Conservation (phyloP, 2,888 invertebrate genomes). For the Hesperia comma region DNA sequence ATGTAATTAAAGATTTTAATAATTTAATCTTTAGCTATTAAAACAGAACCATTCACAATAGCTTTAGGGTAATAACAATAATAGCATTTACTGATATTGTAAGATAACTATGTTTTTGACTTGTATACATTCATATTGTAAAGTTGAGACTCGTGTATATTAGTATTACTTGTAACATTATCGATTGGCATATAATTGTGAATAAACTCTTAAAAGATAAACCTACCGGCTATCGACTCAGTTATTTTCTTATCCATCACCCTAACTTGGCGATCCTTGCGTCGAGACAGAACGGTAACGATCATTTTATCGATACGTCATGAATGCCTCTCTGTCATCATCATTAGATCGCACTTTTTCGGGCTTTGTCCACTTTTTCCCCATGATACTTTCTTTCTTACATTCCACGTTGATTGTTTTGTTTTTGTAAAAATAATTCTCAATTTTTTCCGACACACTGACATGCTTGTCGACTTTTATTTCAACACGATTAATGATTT, state of each 20-base stretch:
- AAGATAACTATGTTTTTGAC: constrained; percentile 83
- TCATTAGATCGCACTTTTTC: constrained; percentile 79
- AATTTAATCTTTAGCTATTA: constrained; percentile 63
- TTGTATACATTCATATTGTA: constrained; percentile 82
- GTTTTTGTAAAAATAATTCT: constrained; percentile 51
- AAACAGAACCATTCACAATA: constrained; percentile 78
- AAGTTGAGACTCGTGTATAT: constrained; percentile 75
- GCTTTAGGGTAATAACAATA: constrained; percentile 81
- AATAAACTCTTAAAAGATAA: constrained; percentile 78
- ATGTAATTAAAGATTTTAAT: constrained; percentile 59
- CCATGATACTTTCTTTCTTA: constrained; percentile 61
- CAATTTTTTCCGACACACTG: constrained; percentile 55
- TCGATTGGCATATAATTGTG: constrained; percentile 80
- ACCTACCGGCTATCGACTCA: constrained; percentile 69
- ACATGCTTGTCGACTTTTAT: constrained; percentile 72
- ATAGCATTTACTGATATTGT: constrained; percentile 77
- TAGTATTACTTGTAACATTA: constrained; percentile 78
- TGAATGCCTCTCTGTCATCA: constrained; percentile 83
- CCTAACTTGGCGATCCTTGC: constrained; percentile 77
- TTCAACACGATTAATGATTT: constrained; percentile 53
- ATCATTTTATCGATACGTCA: constrained; percentile 82
- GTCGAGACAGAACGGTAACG: constrained; percentile 81
- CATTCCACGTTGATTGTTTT: constrained; percentile 55
- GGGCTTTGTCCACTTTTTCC: constrained; percentile 75
- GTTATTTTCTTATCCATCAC: constrained; percentile 72